phyloP scores from a whole-genome alignment of 2,797 vertebrate genomes.

The Pseudomugil gertrudae region DNA sequence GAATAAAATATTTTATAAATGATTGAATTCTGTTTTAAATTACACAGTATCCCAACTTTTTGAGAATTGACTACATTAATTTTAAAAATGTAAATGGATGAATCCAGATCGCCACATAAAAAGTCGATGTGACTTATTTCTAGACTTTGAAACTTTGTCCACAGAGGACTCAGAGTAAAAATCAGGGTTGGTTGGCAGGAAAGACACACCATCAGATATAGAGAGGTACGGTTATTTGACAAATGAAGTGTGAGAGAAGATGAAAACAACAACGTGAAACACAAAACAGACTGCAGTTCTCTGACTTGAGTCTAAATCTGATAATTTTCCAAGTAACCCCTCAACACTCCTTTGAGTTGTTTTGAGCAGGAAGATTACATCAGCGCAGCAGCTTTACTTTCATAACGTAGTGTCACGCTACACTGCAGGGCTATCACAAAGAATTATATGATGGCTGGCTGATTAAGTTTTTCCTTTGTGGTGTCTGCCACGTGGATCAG shows the following conservation, averaged over 20 bases:
- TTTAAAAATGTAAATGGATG: no score
- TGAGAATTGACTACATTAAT: no score
- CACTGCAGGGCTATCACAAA: background rate
- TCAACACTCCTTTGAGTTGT: conserved; percentile 11
- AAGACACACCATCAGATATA: background rate
- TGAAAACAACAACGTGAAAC: background rate
- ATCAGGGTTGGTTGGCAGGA: background rate
- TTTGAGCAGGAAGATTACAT: conserved; percentile 12
- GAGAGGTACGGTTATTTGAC: background rate
- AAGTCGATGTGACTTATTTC: no score
- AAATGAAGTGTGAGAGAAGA: background rate
- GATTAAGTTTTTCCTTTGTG: conserved; percentile 19
- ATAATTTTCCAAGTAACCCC: conserved; percentile 27
- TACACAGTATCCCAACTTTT: no score
- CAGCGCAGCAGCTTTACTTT: conserved; percentile 12
- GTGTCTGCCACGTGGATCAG: conserved; percentile 11
- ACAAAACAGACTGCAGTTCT: conserved; percentile 18
- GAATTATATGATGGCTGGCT: conserved; percentile 3
- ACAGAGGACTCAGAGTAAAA: background rate
- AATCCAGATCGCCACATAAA: no score
- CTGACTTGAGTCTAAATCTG: conserved; percentile 3
- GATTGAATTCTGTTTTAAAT: no score
- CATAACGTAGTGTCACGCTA: conserved; percentile 28
- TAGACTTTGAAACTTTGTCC: background rate
- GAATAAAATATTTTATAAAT: no score